Conservation (phyloP, 2,113 vertebrate genomes). For the Anguilla rostrata region DNA sequence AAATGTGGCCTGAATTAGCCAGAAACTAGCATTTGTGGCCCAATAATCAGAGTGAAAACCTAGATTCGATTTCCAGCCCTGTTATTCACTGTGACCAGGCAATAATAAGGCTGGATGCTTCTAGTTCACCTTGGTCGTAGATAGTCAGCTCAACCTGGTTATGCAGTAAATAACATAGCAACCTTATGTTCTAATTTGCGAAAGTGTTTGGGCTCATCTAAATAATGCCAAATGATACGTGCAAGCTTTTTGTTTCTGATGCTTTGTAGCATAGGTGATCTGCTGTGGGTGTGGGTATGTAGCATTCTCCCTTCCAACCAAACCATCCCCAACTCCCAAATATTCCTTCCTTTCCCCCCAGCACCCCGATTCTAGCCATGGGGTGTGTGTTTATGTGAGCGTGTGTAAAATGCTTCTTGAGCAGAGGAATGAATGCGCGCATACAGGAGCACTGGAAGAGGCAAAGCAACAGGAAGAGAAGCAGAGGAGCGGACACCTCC, state of each 20-base stretch:
- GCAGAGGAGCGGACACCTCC: slow-evolving; percentile 1
- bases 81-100: too few species aligned
- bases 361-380: neutral
- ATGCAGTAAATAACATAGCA: neutral
- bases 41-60: too few species aligned
- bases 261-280: neutral
- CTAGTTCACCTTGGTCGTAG: too few species aligned
- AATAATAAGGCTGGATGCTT: too few species aligned
- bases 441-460: slow-evolving; percentile 17
- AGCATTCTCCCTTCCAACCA: neutral
- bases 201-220: neutral
- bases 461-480: slow-evolving; percentile 11
- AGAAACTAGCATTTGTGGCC: too few species aligned
- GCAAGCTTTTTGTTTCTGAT: neutral
- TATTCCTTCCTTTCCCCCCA: neutral
- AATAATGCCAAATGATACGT: neutral
- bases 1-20: neutral
- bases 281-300: neutral
- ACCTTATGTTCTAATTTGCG: too few species aligned
- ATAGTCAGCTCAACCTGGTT: neutral
- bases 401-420: neutral
- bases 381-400: neutral
- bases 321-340: neutral
- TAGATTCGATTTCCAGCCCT: too few species aligned
- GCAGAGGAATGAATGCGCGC: slow-evolving; percentile 14